Conservation (phyloP, 2,113 vertebrate species). For the Nannobrachium achirus region DNA sequence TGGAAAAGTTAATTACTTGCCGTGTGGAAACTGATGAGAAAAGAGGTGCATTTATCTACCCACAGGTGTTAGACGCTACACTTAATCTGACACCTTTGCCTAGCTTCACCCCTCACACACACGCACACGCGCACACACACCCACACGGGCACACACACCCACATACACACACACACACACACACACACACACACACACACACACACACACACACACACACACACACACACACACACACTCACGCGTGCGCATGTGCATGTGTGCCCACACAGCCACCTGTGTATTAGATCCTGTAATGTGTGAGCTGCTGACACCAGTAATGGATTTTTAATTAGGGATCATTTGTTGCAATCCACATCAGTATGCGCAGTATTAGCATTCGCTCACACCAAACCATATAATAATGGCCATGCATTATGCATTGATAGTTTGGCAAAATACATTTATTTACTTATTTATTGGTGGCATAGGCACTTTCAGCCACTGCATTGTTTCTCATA, state of each 20-base stretch:
- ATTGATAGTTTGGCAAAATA: not conserved
- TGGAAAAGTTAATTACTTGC: too few relatives aligned
- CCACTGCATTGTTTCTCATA: too few relatives aligned
- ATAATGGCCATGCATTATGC: not conserved
- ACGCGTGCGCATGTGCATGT: not conserved
- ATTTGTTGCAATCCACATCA: constrained; percentile 7
- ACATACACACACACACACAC: not conserved
- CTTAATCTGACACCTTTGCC: too few relatives aligned
- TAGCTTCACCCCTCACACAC: too few relatives aligned
- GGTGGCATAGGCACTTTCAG: too few relatives aligned
- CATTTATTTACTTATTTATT: too few relatives aligned
- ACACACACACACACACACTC: not conserved
- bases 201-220: not conserved
- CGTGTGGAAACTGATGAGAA: too few relatives aligned
- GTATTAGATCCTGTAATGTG: not conserved
- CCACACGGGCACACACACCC: not conserved
- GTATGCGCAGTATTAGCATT: not conserved
- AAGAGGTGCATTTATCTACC: too few relatives aligned
- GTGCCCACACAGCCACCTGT: not conserved
- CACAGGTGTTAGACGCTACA: too few relatives aligned
- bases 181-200: not conserved
- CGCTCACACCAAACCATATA: not conserved
- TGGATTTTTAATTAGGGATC: constrained; percentile 12
- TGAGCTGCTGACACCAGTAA: constrained; percentile 6
- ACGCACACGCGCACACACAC: not conserved